phyloP scores from a whole-genome alignment of 2,113 vertebrate genomes.

The Rhinichthys klamathensis region DNA sequence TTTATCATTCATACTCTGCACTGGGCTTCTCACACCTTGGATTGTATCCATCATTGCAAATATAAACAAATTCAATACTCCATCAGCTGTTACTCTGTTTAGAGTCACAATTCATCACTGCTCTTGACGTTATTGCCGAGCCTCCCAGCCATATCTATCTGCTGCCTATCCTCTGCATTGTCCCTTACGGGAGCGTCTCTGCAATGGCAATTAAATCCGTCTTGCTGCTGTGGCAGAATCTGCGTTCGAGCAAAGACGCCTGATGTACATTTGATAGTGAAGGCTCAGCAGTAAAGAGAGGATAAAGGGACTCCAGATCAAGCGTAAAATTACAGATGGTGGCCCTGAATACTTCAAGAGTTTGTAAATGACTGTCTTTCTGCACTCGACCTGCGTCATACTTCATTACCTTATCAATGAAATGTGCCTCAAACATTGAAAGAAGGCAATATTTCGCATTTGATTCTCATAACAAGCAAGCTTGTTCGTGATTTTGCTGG shows the following conservation, averaged over 20 bases:
- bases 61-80: slow-evolving; percentile 42
- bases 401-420: slow-evolving; percentile 79
- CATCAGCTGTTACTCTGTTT: slow-evolving; percentile 31
- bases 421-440: slow-evolving; percentile 69
- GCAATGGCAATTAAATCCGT: slow-evolving; percentile 59
- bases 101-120: slow-evolving; percentile 27
- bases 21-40: not conserved
- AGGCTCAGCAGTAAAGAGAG: slow-evolving; percentile 63
- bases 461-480: slow-evolving; percentile 63
- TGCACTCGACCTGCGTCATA: slow-evolving; percentile 69
- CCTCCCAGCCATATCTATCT: slow-evolving; percentile 34
- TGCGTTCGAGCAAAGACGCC: slow-evolving; percentile 62
- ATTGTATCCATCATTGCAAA: slow-evolving; percentile 34
- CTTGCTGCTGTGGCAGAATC: slow-evolving; percentile 69
- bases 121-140: slow-evolving; percentile 11
- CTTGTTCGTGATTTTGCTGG: slow-evolving; percentile 25
- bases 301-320: slow-evolving; percentile 75
- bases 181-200: slow-evolving; percentile 38
- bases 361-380: slow-evolving; percentile 74
- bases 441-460: slow-evolving; percentile 61
- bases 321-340: slow-evolving; percentile 80
- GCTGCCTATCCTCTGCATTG: slow-evolving; percentile 30
- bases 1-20: not conserved
- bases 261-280: slow-evolving; percentile 73
- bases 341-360: slow-evolving; percentile 69